Base-by-base conservation (phyloP, 2,888 invertebrate species). In the Drosophila cognata region DNA sequence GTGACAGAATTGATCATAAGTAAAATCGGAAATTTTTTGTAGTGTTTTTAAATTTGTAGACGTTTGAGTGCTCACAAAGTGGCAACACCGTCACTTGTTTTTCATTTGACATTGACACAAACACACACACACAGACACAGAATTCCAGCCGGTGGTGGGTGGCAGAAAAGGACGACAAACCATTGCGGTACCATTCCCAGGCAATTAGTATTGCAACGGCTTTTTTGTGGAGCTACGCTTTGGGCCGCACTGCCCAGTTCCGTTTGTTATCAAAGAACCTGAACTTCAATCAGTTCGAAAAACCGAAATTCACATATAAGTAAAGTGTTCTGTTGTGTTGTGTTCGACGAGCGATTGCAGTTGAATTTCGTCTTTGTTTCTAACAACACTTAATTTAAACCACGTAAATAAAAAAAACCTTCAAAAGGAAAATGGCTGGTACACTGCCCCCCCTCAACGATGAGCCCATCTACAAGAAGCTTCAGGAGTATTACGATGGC, bases 391-490 rank as follows among this genome's bases (percentile, higher is more conserved):
- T 75, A 71, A 74, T 41, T 78, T 88, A 80, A 85, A 25, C 25
- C 46, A 46, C 25, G 46, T 46, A 46, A 46, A 25, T 46, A 46
- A 46, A 46, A 60, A 31, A 74, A 71, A 71, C 66, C 71, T 74
- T 56, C 48, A 29, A 25, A 74, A 85, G 85, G 68, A 87, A 75
- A 80, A 87, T 87, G 87, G 90, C 87, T 71, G 90, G 91, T 56
- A 73, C 93, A 31, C 94, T 94, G 91, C 93, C 93, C 68, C 93
- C 94, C 79, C 92, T 97, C 77, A 94, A 94, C 50, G 94, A 94
- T 36, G 97, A 97, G 88, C 94, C 96, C 25, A 94, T 95, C 18
- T 99, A 95, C 94, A 94, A 95, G 89, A 95, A 96, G 93, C 94
- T 99, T 51, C 95, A 96, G 90, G 94, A 96, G 69, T 96, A 96